Evolutionary conservation across 1,140 invertebrate genomes (phyloP), one percentile per base, ranked within the genome.

Genomic region (Drosophila pectinifera): DNA sequence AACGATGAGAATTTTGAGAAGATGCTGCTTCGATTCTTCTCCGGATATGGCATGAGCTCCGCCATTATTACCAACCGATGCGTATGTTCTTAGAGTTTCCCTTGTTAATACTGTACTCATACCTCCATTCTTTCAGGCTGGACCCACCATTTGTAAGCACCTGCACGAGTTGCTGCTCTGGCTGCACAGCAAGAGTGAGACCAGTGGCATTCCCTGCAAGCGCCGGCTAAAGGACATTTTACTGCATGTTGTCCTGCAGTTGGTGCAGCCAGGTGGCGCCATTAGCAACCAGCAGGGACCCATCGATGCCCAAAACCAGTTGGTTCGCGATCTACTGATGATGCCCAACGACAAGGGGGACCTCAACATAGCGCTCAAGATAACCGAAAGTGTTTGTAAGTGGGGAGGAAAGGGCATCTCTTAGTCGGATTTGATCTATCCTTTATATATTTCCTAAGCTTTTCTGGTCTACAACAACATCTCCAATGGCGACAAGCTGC

Each of bases 301-400:
- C 14, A 92, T 97, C 7, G 97, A 97, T 93, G 96, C 96, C 2
- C 96, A 97, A 88, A 95, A 95, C 82, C 95, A 95, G 78, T 93
- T 97, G 43, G 93, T 97, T 39, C 95, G 95, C 14, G 94, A 95
- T 24, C 90, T 96, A 28, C 85, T 95, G 1, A 94, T 94, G 86
- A 92, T 96, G 41, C 94, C 95, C 69, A 96, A 95, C 82, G 93
- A 93, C 14, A 94, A 95, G 64, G 94, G 95, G 2, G 95, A 97
- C 90, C 92, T 96, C 24, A 95, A 94, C 73, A 95, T 95, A 68
- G 95, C 95, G 3, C 94, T 96, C 83, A 96, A 95, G 80, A 95
- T 96, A 42, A 94, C 96, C 1, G 95, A 96, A 91, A 95, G 95
- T 74, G 95, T 96, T 64, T 95, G 95, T 94, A 79, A 89, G 83